Evolutionary conservation across 2,888 invertebrate species (phyloP), one percentile per base, ranked within the genome.

Genomic region (Tethea ocularis): DNA sequence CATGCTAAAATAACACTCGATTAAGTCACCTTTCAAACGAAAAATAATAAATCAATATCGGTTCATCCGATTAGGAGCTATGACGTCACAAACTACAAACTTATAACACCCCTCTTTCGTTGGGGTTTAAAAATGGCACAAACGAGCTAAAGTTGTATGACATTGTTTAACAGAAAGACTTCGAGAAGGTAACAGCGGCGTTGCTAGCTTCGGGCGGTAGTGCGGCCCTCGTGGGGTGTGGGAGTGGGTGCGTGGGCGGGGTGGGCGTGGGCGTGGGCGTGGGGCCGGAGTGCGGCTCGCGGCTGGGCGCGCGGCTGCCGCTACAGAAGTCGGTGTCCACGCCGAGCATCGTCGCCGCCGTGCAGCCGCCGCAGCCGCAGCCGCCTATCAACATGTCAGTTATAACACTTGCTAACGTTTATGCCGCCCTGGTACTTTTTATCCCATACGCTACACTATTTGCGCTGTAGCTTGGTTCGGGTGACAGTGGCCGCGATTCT

Each of bases 301-400:
- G 85, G 22, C 78, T 89, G 53, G 76, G 71, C 10, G 84, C 91
- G 84, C 94, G 97, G 23, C 93, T 97, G 75, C 97, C 97, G 60
- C 93, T 98, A 57, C 98, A 98, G 89, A 98, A 98, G 92, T 97
- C 97, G 57, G 96, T 98, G 61, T 98, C 98, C 20, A 98, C 98
- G 57, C 97, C 97, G 56, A 97, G 97, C 69, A 98, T 98, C 64
- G 96, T 97, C 56, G 96, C 96, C 36, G 92, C 92, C 1, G 84
- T 88, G 11, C 87, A 87, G 64, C 89, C 89, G 58, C 80, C 84
- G 60, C 88, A 82, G 64, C 90, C 89, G 33, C 82, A 82, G 61
- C 86, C 88, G 41, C 78, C 80, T 8, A 67, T 78, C 41, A 83
- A 83, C 61, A 81, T 83, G 88, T 88, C 72, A 88, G 93, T 87